Evolutionary conservation across 2,888 invertebrate genomes (phyloP).

Genomic region (Lycia hirtaria): DNA sequence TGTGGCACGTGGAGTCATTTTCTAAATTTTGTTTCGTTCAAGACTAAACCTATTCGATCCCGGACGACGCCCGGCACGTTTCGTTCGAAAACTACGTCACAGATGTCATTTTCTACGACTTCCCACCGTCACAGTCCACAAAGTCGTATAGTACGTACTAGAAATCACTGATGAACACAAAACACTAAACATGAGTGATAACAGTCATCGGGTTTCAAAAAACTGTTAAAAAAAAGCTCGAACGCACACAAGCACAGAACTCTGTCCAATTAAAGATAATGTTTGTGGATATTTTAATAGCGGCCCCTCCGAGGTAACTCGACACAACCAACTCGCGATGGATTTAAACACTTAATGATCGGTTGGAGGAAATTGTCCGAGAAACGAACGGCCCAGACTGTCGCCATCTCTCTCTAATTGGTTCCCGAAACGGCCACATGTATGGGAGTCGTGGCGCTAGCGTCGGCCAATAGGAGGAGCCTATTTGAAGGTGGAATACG

Average conservation of each 20-base stretch:
- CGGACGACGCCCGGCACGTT: conserved; percentile 30
- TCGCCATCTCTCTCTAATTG: conserved; percentile 74
- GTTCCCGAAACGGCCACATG: conserved; percentile 69
- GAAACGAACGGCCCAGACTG: conserved; percentile 79
- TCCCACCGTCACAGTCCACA: conserved; percentile 47
- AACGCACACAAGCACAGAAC: conserved; percentile 83
- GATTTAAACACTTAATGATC: conserved; percentile 86
- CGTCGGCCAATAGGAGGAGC: conserved; percentile 60
- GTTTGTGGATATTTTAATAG: conserved; percentile 86
- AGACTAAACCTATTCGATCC: conserved; percentile 41
- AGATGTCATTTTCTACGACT: conserved; percentile 75
- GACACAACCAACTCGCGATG: conserved; percentile 85
- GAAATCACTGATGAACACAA: conserved; percentile 70
- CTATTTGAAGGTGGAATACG: conserved; percentile 60
- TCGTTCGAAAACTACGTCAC: conserved; percentile 66
- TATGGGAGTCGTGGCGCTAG: conserved; percentile 73
- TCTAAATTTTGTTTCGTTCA: conserved; percentile 55
- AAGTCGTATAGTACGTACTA: conserved; percentile 47
- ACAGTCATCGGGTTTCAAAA: conserved; percentile 80
- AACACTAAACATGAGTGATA: conserved; percentile 77
- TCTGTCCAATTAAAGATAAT: conserved; percentile 85
- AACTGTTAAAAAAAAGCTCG: conserved; percentile 73
- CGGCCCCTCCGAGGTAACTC: conserved; percentile 83
- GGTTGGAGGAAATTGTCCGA: conserved; percentile 85
- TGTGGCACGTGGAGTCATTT: conserved; percentile 76